Evolutionary conservation across 2,888 invertebrate species (phyloP).

Genomic region (Odontocerum albicorne): DNA sequence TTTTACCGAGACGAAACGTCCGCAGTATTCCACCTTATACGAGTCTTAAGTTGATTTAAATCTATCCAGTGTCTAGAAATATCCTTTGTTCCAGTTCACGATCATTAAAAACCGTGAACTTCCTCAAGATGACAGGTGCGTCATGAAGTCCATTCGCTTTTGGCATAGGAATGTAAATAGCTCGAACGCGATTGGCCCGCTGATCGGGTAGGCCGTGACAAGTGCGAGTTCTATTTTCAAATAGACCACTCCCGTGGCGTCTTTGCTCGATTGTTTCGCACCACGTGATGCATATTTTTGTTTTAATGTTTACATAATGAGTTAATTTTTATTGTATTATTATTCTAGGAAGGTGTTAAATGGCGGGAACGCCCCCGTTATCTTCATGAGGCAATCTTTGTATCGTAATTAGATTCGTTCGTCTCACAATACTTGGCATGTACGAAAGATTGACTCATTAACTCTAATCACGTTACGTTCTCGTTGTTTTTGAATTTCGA

Average conservation of each 20-base stretch:
- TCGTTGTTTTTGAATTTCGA: too few relatives aligned
- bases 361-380: neutral
- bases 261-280: neutral
- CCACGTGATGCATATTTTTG: constrained; percentile 9
- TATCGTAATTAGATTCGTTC: constrained; percentile 13
- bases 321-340: constrained; percentile 2
- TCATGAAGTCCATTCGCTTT: constrained; percentile 3
- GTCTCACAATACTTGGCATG: neutral
- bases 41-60: too few relatives aligned
- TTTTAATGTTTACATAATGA: constrained; percentile 10
- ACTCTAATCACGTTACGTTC: too few relatives aligned
- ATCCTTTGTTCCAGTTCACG: neutral
- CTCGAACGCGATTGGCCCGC: constrained; percentile 19
- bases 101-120: constrained; percentile 1
- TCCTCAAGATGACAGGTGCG: constrained; percentile 9
- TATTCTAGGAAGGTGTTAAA: neutral
- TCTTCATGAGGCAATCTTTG: neutral
- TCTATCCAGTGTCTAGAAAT: too few relatives aligned
- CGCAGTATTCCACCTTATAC: too few relatives aligned
- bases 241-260: constrained; percentile 26
- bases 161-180: constrained; percentile 1
- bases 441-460: constrained; percentile 11
- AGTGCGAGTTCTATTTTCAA: constrained; percentile 23
- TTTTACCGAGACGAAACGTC: too few relatives aligned
- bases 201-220: constrained; percentile 22